Evolutionary conservation across 1,140 invertebrate genomes (phyloP), one percentile per base, ranked within the genome.

Genomic region (Caenorhabditis inopinata): DNA sequence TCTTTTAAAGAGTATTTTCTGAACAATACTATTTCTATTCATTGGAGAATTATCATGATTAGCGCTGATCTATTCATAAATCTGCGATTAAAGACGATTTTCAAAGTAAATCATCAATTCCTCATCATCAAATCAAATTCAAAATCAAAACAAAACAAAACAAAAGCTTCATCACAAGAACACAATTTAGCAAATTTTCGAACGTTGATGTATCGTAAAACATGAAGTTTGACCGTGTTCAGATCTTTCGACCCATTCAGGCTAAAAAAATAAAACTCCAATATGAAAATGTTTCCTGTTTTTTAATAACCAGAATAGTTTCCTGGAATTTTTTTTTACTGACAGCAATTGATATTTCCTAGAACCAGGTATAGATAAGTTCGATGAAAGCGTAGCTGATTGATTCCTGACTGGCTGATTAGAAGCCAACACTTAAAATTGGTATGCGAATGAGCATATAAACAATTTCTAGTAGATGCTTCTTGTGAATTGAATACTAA

Each of bases 401-500:
- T 68, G 58, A 68, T 68, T 68, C 32, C 21, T 42, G 58, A 38
- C 58, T 68, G 32, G 58, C 58, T 68, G 58, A 68, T 68, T 68
- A 68, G 7, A 18, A 32, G 53, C 35, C 53, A 68, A 68, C 11
- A 68, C 32, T 38, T 42, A 29, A 68, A 68, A 68, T 68, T 68
- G 58, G 58, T 68, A 68, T 68, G 58, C 58, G 12, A 38, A 21
- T 29, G 32, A 29, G 58, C 32, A 68, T 68, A 32, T 42, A 18
- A 32, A 21, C 35, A 58, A 58, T 29, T 58, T 16, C n/a, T 68
- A 68, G 38, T 38, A n/a, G 32, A 68, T 32, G 35, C 58, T 29
- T 68, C 58, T 38, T 32, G 58, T 68, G 58, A 35, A n/a, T 68
- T 38, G 58, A 68, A 68, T 68, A 68, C 58, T 68, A 32, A 68